Base-by-base conservation (phyloP, 2,113 vertebrate genomes). In the Tichodroma muraria region DNA sequence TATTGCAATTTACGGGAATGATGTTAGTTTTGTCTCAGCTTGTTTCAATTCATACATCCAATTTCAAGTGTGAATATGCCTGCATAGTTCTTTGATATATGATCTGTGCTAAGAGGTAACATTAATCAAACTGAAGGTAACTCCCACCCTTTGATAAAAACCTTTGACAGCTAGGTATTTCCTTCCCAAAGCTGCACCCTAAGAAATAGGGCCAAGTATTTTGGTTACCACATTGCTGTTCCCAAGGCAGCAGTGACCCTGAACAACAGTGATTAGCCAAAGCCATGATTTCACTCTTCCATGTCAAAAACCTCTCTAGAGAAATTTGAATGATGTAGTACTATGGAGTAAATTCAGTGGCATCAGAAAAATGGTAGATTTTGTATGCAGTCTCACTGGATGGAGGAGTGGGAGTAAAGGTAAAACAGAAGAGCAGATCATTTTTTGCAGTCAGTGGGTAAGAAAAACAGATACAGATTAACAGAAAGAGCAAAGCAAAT, bases 101-200 rank as follows among this genome's bases (percentile, higher is more conserved):
- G 78, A 91, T 76, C 78, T 89, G 65, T 73, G 64, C 64, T 92
- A 90, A 85, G 73, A 93, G 59, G 87, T 54, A 85, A 64, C 82
- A 94, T 95, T 95, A 85, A 93, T 95, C 90, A 95, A 88, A 60
- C 66, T 81, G 88, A 95, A 94, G 80, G 80, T 45, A 72, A 73
- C 81, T 92, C 86, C 81, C 73, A 77, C 42, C 33, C 75, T 94
- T 90, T 83, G 89, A 90, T 89, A 96, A 94, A 72, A 92, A 66
- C n/a, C 78, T 75, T 75, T 91, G 83, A 79, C 84, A 94, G 82
- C 15, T 57, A 73, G 71, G 79, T 89, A 86, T 95, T 95, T 96
- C 89, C 91, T 79, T 88, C 85, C 75, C 30, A 2, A 81, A 93
- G 59, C 75, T 87, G 57, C 80, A 88, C 68, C 85, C 52, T 94